Base-by-base conservation (phyloP, 2,888 invertebrate species). In the Sericinus montela region DNA sequence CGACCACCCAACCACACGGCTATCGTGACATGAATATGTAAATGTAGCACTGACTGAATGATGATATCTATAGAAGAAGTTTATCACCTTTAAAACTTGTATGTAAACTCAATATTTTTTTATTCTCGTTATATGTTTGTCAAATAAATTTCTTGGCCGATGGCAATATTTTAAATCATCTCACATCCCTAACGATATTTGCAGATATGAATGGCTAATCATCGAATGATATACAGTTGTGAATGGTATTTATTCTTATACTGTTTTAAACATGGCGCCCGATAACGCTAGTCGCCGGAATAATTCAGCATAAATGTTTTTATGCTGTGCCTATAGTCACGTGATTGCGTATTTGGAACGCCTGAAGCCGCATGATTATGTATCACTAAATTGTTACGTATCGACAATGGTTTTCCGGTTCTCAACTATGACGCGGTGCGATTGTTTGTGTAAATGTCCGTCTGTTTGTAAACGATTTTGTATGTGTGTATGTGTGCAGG, bases 401-500 rank as follows among this genome's bases (percentile, higher is more conserved):
- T 63, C 56, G 62, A 67, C 68, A 63, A 65, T 65, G 64, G 61
- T 68, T 67, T 77, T 75, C 74, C 70, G 69, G 73, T 65, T 63
- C 51, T 48, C 52, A 52, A 50, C 46, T 53, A 50, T 52, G 54
- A 48, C 43, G 43, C 46, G 29, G 41, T 45, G 57, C 53, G 57
- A 53, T 54, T 57, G 55, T 47, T 55, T 52, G 57, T 53, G 56
- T 59, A 49, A 51, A 51, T 49, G 55, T 44, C 44, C 51, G 37
- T 42, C 29, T 39, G 49, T 44, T 28, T 39, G 34, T 39, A 39
- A 52, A 34, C 40, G 32, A n/a, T 25, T 50, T 61, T 52, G 63
- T 50, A 60, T 52, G 63, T 75, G 72, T 78, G 82, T 23, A 6
- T 23, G 25, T 59, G 73, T 69, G 69, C 78, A 82, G 85, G 86